Percentiles rank a stretch among this genome's conserved stretches.
phyloP scores from a whole-genome alignment of 2,888 invertebrate genomes.

The Macrosiphum euphorbiae region DNA sequence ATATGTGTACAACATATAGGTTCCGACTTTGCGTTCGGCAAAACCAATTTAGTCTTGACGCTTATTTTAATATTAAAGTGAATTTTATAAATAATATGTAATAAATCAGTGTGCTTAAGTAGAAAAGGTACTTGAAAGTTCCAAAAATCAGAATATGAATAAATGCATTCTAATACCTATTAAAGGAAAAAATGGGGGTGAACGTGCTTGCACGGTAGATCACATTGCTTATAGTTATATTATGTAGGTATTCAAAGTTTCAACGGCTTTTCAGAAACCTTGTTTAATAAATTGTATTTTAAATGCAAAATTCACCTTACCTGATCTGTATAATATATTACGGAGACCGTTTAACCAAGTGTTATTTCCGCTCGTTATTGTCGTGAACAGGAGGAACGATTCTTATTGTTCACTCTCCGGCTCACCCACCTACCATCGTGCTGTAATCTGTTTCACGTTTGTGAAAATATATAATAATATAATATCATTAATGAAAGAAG shows the following conservation, averaged over 20 bases:
- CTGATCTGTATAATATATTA: not conserved
- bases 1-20: not conserved
- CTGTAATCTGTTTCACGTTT: no score
- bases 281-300: not conserved
- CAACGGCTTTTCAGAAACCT: not conserved
- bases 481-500: not conserved
- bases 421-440: not conserved
- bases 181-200: not conserved
- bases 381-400: not conserved
- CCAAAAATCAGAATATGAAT: not conserved
- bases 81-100: not conserved
- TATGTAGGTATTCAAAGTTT: not conserved
- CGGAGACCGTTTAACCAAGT: not conserved
- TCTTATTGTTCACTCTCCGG: not conserved
- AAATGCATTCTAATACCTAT: not conserved
- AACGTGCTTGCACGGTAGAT: not conserved
- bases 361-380: not conserved
- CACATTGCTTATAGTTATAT: not conserved
- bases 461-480: not conserved
- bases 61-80: not conserved
- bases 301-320: not conserved
- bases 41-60: not conserved
- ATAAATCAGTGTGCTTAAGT: not conserved
- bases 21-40: not conserved
- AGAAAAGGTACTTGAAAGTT: not conserved